phyloP scores from a whole-genome alignment of 2,888 invertebrate genomes.

The Agrenia bidenticulata region DNA sequence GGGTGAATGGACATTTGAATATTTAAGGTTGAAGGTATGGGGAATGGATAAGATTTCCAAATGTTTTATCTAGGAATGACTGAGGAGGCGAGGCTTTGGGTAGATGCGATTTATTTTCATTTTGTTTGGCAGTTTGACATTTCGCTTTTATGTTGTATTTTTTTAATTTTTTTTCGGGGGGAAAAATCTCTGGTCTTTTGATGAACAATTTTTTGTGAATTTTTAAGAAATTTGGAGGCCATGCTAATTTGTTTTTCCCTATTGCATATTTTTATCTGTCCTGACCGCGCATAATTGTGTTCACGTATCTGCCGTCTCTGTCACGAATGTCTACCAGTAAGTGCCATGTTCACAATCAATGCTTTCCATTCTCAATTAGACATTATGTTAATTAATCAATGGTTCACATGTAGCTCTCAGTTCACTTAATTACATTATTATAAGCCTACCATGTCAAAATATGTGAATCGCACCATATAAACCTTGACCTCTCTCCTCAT shows the following conservation, averaged over 20 bases:
- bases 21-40: too few species aligned
- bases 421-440: too few species aligned
- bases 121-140: constrained; percentile 2
- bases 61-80: too few species aligned
- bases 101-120: too few species aligned
- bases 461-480: too few species aligned
- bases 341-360: constrained; percentile 47
- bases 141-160: constrained; percentile 3
- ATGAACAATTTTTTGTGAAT: constrained; percentile 12
- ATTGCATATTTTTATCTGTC: constrained; percentile 46
- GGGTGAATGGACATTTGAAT: too few species aligned
- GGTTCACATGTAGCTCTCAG: constrained; percentile 1
- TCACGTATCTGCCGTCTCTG: constrained; percentile 47
- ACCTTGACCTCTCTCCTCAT: too few species aligned
- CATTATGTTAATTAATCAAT: constrained; percentile 4
- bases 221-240: constrained; percentile 34
- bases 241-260: constrained; percentile 48
- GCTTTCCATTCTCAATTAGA: constrained; percentile 31
- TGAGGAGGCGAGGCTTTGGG: too few species aligned
- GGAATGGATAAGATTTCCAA: too few species aligned
- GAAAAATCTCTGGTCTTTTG: not conserved
- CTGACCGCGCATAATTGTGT: constrained; percentile 45
- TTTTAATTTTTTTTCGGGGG: not conserved
- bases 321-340: constrained; percentile 47
- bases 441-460: too few species aligned